A percentile compares a stretch with the other conserved stretches of the same genome.
Evolutionary conservation across 2,888 invertebrate genomes (phyloP).

Genomic region (Syrphus vitripennis): DNA sequence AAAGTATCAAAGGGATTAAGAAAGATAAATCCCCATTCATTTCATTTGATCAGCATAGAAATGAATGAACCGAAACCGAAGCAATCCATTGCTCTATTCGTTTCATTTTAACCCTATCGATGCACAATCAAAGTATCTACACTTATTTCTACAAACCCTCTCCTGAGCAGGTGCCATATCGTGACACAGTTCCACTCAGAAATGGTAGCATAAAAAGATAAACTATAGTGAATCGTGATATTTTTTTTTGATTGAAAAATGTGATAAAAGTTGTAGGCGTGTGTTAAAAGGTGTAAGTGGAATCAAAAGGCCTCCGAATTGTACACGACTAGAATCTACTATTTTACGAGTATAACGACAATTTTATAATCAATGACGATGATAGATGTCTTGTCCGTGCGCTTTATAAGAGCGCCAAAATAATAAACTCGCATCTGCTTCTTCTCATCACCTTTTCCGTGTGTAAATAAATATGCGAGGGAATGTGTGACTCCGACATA

Average conservation of each 20-base stretch:
- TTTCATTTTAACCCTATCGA: constrained; percentile 66
- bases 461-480: constrained; percentile 67
- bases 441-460: constrained; percentile 55
- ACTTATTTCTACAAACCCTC: neutral
- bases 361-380: constrained; percentile 11
- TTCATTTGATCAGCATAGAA: constrained; percentile 2
- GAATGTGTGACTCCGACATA: constrained; percentile 4
- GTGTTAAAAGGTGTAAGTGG: constrained; percentile 53
- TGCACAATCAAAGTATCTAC: constrained; percentile 50
- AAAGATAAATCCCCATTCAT: constrained; percentile 45
- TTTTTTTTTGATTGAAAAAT: constrained; percentile 41
- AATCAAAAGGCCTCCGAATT: constrained; percentile 33
- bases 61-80: constrained; percentile 54
- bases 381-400: constrained; percentile 55
- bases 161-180: constrained; percentile 51
- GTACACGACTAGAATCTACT: constrained; percentile 54
- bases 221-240: neutral
- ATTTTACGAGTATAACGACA: neutral
- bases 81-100: constrained; percentile 29
- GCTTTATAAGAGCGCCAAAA: constrained; percentile 48
- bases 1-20: constrained; percentile 28
- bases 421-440: constrained; percentile 55
- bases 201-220: constrained; percentile 52
- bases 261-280: constrained; percentile 66
- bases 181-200: constrained; percentile 40